Conservation (phyloP, 2,888 invertebrate genomes). For the Drosophila cognata region DNA sequence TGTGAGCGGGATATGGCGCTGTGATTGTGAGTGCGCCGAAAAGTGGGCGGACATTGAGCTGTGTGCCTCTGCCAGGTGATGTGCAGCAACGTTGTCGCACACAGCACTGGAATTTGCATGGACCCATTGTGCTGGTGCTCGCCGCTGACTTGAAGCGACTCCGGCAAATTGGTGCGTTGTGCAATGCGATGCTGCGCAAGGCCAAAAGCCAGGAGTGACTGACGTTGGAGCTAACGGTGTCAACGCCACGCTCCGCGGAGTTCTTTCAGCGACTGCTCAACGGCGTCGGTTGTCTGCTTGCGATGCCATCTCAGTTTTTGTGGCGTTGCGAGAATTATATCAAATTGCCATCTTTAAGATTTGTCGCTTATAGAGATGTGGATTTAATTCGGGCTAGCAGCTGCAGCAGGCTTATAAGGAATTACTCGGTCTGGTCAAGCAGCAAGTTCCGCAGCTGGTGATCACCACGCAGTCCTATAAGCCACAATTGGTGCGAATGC, state of each 20-base stretch:
- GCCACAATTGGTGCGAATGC: constrained; percentile 7
- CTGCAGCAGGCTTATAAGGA: constrained; percentile 21
- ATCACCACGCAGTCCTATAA: constrained; percentile 43
- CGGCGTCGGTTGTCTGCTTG: constrained; percentile 59
- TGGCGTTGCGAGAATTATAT: constrained; percentile 33
- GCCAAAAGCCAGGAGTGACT: constrained; percentile 23
- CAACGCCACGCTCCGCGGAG: constrained; percentile 19
- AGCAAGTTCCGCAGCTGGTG: constrained; percentile 46
- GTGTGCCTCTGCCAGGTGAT: constrained; percentile 57
- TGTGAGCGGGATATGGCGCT: constrained; percentile 39
- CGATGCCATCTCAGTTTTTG: constrained; percentile 55
- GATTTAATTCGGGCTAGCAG: constrained; percentile 43
- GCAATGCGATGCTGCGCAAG: constrained; percentile 40
- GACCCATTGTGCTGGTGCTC: constrained; percentile 49
- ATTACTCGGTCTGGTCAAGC: constrained; percentile 7
- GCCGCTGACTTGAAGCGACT: constrained; percentile 43
- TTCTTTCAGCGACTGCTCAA: constrained; percentile 51
- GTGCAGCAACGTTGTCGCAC: not conserved
- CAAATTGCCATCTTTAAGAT: constrained; percentile 31
- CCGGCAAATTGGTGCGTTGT: constrained; percentile 35
- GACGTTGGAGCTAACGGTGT: constrained; percentile 41
- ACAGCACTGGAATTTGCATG: constrained; percentile 11
- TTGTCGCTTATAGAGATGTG: constrained; percentile 61
- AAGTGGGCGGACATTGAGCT: constrained; percentile 66
- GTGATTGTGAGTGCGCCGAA: constrained; percentile 58